Conservation (phyloP, 2,797 vertebrate genomes). For the Pseudopleuronectes americanus region DNA sequence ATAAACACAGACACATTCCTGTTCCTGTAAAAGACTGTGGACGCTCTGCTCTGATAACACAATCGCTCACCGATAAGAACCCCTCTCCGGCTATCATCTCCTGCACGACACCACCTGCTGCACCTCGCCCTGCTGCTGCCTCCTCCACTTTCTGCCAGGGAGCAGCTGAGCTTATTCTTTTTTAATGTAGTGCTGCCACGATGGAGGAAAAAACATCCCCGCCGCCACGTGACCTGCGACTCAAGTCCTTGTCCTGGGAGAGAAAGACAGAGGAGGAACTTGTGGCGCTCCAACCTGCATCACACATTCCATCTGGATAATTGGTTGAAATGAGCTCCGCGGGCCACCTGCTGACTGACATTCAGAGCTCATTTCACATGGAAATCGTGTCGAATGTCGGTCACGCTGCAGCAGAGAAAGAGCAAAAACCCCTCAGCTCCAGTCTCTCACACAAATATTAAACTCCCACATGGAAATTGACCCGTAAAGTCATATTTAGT, state of each 20-base stretch:
- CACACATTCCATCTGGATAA: slow-evolving; percentile 64
- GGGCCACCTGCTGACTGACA: slow-evolving; percentile 68
- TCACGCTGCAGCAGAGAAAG: slow-evolving; percentile 22
- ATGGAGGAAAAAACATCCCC: slow-evolving; percentile 58
- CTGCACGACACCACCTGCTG: slow-evolving; percentile 26
- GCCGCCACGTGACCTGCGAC: slow-evolving; percentile 50
- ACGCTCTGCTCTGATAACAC: slow-evolving; percentile 33
- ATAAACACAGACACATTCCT: slow-evolving; percentile 32
- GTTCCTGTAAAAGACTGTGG: slow-evolving; percentile 23
- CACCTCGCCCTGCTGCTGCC: slow-evolving; percentile 26
- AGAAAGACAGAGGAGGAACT: slow-evolving; percentile 46
- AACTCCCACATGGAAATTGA: neutral
- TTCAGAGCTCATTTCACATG: slow-evolving; percentile 62
- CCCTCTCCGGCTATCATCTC: slow-evolving; percentile 36
- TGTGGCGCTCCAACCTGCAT: slow-evolving; percentile 61
- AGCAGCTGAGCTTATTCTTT: slow-evolving; percentile 45
- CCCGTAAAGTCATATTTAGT: neutral
- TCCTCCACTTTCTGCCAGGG: slow-evolving; percentile 36
- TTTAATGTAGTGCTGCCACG: slow-evolving; percentile 31
- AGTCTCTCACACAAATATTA: neutral
- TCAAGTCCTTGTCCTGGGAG: slow-evolving; percentile 56
- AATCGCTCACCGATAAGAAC: slow-evolving; percentile 40
- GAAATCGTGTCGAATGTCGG: slow-evolving; percentile 51
- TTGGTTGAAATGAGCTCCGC: slow-evolving; percentile 72
- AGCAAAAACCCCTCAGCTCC: slow-evolving; percentile 14